These are phyloP conservation scores for Nesometra sesokonis DNA, from an alignment of 35 echinoderm and acorn worm genomes.

Conservation along the genomic window DNA sequence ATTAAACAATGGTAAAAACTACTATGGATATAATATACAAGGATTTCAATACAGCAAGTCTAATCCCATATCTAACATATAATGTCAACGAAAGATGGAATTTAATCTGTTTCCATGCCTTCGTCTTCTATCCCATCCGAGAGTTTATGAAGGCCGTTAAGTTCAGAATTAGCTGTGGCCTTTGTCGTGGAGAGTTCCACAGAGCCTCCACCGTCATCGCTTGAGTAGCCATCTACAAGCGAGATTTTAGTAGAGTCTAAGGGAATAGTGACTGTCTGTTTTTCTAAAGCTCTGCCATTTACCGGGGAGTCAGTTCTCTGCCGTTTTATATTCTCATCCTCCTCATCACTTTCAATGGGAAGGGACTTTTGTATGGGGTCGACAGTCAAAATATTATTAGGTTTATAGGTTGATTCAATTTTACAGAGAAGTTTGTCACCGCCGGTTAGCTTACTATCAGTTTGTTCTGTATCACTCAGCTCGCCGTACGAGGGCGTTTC, in stretches of 20 bases:
- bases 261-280: background rate
- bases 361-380: background rate
- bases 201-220: background rate
- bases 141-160: background rate
- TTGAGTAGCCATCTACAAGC: background rate
- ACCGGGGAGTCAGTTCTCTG: background rate
- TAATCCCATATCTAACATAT: background rate
- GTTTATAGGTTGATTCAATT: background rate
- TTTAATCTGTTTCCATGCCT: background rate
- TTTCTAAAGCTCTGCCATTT: background rate
- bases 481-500: background rate
- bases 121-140: background rate
- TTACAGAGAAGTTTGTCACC: background rate
- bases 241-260: background rate
- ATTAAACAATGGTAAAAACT: background rate
- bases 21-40: background rate
- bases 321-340: background rate
- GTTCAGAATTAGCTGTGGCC: background rate
- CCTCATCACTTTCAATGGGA: background rate
- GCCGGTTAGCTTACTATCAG: background rate
- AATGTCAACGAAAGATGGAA: background rate
- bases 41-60: background rate
- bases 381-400: background rate
- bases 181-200: background rate
- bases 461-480: background rate